phyloP scores from a whole-genome alignment of 2,113 vertebrate species.

The Catharus fuscescens region DNA sequence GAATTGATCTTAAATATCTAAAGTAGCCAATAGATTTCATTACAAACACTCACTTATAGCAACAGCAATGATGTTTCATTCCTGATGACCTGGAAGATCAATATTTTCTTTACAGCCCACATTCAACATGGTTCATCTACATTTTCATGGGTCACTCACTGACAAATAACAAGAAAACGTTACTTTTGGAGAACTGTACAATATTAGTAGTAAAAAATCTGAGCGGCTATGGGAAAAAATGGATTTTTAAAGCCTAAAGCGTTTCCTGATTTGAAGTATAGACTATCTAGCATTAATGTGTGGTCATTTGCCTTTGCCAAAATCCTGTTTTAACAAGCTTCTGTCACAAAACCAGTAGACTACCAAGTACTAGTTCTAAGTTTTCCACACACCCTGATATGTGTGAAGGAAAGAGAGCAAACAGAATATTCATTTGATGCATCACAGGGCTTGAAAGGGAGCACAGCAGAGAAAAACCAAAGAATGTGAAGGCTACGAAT shows the following conservation, averaged over 20 bases:
- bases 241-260: background rate
- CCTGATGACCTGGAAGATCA: background rate
- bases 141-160: background rate
- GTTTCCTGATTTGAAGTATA: background rate
- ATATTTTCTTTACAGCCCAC: background rate
- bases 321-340: background rate
- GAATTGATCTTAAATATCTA: background rate
- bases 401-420: background rate
- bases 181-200: background rate
- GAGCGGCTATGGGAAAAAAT: background rate
- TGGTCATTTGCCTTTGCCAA: background rate
- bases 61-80: background rate
- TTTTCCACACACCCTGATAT: background rate
- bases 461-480: background rate
- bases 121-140: background rate
- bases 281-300: background rate
- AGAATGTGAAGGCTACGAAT: accelerated
- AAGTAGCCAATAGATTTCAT: background rate
- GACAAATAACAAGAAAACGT: background rate
- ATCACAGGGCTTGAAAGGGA: background rate
- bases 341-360: background rate
- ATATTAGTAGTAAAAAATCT: background rate
- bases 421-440: background rate
- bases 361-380: background rate
- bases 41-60: background rate